A percentile compares a stretch with the other conserved stretches of the same genome.
phyloP scores from a whole-genome alignment of 2,113 vertebrate genomes.

The Shinisaurus crocodilurus region DNA sequence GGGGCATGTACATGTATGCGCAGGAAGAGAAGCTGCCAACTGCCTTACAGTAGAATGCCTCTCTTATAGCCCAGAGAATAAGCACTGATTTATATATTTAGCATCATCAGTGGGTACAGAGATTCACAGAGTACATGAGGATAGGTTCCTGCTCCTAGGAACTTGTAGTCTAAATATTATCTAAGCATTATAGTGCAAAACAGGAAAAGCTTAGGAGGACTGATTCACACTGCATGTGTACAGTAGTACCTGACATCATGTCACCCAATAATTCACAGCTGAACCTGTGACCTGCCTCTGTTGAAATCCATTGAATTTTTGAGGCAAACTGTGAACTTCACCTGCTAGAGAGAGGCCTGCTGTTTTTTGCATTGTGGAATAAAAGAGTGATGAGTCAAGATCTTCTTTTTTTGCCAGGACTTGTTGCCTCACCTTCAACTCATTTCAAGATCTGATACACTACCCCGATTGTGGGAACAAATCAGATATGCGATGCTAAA shows the following conservation, averaged over 20 bases:
- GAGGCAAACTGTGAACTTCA: background rate
- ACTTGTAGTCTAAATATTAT: background rate
- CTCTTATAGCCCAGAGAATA: no score
- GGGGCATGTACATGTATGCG: background rate
- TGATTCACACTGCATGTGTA: background rate
- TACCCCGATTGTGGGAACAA: background rate
- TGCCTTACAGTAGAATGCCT: background rate
- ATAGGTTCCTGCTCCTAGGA: no score
- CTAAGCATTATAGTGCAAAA: background rate
- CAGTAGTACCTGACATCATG: background rate
- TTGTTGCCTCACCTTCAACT: background rate
- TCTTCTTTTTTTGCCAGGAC: background rate
- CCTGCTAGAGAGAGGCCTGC: background rate
- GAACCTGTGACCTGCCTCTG: background rate
- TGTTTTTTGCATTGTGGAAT: background rate
- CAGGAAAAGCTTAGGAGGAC: background rate
- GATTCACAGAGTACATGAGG: no score
- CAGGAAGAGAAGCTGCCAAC: background rate
- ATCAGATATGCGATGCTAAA: background rate
- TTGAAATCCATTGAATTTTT: background rate
- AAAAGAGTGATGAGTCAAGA: background rate
- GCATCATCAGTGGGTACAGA: no score
- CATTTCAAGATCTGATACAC: background rate
- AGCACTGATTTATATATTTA: background rate
- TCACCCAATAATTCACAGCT: background rate